Conservation (phyloP, 2,888 invertebrate species). For the Drosophila lutescens region DNA sequence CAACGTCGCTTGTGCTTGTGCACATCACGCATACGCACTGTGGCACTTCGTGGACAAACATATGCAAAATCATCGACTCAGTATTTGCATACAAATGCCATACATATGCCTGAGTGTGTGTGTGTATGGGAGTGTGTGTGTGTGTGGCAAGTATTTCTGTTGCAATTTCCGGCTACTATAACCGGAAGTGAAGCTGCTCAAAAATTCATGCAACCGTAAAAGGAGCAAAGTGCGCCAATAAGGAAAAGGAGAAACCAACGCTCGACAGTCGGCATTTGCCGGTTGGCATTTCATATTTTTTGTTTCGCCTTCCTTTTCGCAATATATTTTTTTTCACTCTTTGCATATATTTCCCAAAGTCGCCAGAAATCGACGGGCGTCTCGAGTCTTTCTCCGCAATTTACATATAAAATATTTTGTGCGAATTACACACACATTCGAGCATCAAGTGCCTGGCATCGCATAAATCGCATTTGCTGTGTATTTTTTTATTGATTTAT, state of each 20-base stretch:
- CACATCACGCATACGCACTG: constrained; percentile 46
- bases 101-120: constrained; percentile 53
- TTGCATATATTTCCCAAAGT: constrained; percentile 24
- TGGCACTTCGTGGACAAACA: constrained; percentile 48
- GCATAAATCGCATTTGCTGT: constrained; percentile 54
- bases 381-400: constrained; percentile 17
- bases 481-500: constrained; percentile 58
- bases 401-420: constrained; percentile 44
- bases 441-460: constrained; percentile 35
- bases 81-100: constrained; percentile 72
- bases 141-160: constrained; percentile 56
- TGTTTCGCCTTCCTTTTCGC: constrained; percentile 4
- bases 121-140: constrained; percentile 5
- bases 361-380: constrained; percentile 40
- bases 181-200: constrained; percentile 73
- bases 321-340: constrained; percentile 7
- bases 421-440: constrained; percentile 36
- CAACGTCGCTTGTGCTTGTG: constrained; percentile 6
- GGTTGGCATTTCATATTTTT: constrained; percentile 15
- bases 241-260: constrained; percentile 36
- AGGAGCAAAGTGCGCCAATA: constrained; percentile 72
- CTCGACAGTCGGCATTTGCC: constrained; percentile 32
- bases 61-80: constrained; percentile 61
- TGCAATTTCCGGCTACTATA: constrained; percentile 74
- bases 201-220: constrained; percentile 76